Evolutionary conservation across 1,140 invertebrate genomes (phyloP).

Genomic region (Apis dorsata): DNA sequence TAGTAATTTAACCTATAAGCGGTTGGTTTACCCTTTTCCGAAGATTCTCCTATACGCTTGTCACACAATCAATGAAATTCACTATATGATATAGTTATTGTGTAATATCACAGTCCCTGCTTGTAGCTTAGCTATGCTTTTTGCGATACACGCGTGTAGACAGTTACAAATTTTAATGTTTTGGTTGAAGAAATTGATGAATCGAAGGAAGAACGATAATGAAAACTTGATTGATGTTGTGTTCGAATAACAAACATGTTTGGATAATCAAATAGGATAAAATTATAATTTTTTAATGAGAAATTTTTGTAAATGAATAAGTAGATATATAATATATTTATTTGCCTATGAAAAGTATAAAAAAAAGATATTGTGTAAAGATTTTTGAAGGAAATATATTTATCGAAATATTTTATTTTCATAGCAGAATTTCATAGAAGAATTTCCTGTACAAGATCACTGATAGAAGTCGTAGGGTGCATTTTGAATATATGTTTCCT

Average conservation of each 20-base stretch:
- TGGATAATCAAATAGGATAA: constrained; percentile 54
- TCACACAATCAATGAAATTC: constrained; percentile 58
- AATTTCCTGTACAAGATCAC: constrained; percentile 62
- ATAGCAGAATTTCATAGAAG: constrained; percentile 53
- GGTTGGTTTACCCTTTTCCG: constrained; percentile 62
- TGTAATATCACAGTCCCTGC: constrained; percentile 55
- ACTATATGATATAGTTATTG: constrained; percentile 53
- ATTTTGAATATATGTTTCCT: constrained; percentile 71
- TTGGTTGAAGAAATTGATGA: constrained; percentile 40
- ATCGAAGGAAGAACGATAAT: background rate
- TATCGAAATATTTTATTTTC: constrained; percentile 52
- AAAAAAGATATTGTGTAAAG: background rate
- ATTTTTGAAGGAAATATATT: background rate
- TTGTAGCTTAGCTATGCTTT: constrained; percentile 57
- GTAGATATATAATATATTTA: no score
- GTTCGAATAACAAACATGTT: constrained; percentile 65
- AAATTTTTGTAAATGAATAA: background rate
- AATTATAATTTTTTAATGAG: background rate
- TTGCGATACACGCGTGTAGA: constrained; percentile 66
- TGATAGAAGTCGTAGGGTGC: constrained; percentile 69
- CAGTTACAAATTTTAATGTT: constrained; percentile 67
- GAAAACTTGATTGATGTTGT: constrained; percentile 49
- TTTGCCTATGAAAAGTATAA: no score
- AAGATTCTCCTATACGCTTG: constrained; percentile 47
- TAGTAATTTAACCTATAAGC: constrained; percentile 36